Percentiles rank a stretch among this genome's conserved stretches.
Conservation (phyloP, 2,797 vertebrate species). For the Okamejei kenojei region DNA sequence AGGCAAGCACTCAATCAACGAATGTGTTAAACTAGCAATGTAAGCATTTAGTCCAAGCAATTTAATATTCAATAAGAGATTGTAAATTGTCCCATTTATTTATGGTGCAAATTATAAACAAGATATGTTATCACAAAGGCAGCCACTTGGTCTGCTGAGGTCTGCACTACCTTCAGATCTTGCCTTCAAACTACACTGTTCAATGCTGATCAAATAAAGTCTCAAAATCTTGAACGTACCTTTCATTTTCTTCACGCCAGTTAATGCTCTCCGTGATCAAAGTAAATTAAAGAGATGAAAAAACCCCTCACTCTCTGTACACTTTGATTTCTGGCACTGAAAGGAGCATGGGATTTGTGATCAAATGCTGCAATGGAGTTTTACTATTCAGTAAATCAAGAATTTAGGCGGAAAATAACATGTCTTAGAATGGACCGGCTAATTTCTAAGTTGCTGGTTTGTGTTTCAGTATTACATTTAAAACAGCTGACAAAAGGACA, state of each 20-base stretch:
- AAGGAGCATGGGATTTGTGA: slow-evolving; percentile 5
- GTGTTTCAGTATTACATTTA: background rate
- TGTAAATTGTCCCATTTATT: background rate
- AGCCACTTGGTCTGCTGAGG: background rate
- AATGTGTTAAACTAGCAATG: background rate
- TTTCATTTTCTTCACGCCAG: background rate
- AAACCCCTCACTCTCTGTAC: background rate
- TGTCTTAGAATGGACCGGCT: background rate
- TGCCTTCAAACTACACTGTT: background rate
- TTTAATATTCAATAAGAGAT: background rate
- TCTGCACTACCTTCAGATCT: background rate
- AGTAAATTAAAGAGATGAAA: background rate
- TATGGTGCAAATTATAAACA: background rate
- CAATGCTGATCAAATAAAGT: background rate
- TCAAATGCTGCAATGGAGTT: background rate
- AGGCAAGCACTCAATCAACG: background rate
- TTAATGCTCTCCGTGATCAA: slow-evolving; percentile 7
- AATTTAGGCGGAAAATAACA: slow-evolving; percentile 6
- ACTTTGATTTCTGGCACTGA: background rate
- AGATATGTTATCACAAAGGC: background rate
- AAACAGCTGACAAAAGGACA: background rate
- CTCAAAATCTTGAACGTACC: background rate
- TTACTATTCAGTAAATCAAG: slow-evolving; percentile 19
- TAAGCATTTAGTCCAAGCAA: background rate
- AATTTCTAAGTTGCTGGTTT: background rate